A percentile compares a stretch with the other conserved stretches of the same genome.
phyloP scores from a whole-genome alignment of 2,797 vertebrate species.

The Onychomys leucogaster region DNA sequence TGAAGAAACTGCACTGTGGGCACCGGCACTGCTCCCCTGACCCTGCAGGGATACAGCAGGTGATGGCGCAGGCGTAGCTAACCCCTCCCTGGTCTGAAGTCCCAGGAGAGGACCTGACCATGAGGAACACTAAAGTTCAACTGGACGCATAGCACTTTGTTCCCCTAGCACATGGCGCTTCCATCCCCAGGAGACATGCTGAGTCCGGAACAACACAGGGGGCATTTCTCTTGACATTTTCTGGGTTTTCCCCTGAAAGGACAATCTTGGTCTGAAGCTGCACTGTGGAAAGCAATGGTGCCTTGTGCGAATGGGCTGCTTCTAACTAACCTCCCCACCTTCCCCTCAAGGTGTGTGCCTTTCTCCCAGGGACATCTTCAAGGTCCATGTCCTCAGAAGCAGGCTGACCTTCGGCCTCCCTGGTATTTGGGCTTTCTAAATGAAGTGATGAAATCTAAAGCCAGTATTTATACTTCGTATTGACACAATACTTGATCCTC shows the following conservation, averaged over 20 bases:
- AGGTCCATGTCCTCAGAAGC: background rate
- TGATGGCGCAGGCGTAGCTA: background rate
- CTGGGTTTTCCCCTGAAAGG: constrained; percentile 70
- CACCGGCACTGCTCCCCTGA: constrained; percentile 91
- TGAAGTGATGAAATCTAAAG: constrained; percentile 63
- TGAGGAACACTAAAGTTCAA: constrained; percentile 65
- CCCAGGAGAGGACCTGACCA: constrained; percentile 59
- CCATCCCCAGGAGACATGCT: constrained; percentile 48
- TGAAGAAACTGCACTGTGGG: constrained; percentile 93
- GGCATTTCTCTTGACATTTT: constrained; percentile 66
- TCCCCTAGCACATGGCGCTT: constrained; percentile 57
- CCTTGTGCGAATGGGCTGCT: constrained; percentile 71
- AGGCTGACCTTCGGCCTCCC: constrained; percentile 53
- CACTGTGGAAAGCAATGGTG: constrained; percentile 55
- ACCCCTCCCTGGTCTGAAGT: background rate
- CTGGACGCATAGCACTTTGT: constrained; percentile 83
- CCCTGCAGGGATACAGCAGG: constrained; percentile 82
- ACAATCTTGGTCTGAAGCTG: constrained; percentile 71
- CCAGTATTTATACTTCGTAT: constrained; percentile 71
- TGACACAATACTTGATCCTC: constrained; percentile 80
- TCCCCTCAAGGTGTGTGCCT: background rate
- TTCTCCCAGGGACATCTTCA: constrained; percentile 27
- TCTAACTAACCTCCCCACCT: constrained; percentile 70
- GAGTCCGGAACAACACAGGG: background rate
- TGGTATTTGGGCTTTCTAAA: constrained; percentile 14